Conservation (phyloP, 1,140 invertebrate species). For the Lepidurus packardi region DNA sequence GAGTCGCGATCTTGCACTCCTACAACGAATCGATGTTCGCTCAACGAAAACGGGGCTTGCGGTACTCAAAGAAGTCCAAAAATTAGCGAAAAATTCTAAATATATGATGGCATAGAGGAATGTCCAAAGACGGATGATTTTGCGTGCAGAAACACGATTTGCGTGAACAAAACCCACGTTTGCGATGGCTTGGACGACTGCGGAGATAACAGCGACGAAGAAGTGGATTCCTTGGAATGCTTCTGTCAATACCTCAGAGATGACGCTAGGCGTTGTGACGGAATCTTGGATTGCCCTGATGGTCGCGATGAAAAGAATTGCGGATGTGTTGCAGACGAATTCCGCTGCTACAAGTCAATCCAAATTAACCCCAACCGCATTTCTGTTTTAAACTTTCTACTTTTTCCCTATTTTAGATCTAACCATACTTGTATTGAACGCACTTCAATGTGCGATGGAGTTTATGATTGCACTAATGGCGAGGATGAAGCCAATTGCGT, state of each 20-base stretch:
- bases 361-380: background rate
- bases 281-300: slow-evolving; percentile 26
- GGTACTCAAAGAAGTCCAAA: background rate
- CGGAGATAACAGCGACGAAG: background rate
- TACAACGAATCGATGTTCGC: background rate
- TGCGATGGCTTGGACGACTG: background rate
- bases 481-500: slow-evolving; percentile 16
- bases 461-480: background rate
- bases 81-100: too few species aligned
- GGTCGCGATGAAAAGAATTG: slow-evolving; percentile 27
- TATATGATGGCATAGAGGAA: background rate
- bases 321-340: background rate
- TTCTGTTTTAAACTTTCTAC: too few species aligned
- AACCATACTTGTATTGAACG: background rate
- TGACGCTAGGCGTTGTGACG: slow-evolving; percentile 24
- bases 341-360: background rate
- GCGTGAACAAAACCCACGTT: background rate
- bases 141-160: background rate
- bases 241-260: background rate
- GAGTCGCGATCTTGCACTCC: background rate
- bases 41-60: background rate
- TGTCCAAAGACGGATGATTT: background rate
- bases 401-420: background rate
- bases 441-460: background rate
- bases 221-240: background rate